A percentile compares a stretch with the other conserved stretches of the same genome.
phyloP scores from a whole-genome alignment of 1,140 invertebrate genomes.

The Sinella curviseta region DNA sequence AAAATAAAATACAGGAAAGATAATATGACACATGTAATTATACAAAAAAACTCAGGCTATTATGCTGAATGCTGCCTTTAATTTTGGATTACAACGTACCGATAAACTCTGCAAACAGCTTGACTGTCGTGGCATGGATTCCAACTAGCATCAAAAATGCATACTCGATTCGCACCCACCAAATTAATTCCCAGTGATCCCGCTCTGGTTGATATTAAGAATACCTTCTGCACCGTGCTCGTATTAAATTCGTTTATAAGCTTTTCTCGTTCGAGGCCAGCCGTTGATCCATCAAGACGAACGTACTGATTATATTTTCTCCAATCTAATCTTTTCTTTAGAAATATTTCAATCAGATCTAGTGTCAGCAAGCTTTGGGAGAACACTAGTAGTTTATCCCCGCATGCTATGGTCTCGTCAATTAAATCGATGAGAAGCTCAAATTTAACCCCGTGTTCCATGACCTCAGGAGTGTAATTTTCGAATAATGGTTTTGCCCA shows the following conservation, averaged over 20 bases:
- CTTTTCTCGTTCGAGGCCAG: constrained; percentile 88
- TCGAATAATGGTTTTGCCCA: constrained; percentile 79
- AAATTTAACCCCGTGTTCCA: constrained; percentile 95
- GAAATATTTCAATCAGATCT: constrained; percentile 94
- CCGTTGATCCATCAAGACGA: constrained; percentile 91
- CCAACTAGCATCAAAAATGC: constrained; percentile 95
- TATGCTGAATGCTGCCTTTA: too few relatives aligned
- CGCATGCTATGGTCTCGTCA: constrained; percentile 79
- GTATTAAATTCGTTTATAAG: constrained; percentile 97
- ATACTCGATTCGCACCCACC: constrained; percentile 92
- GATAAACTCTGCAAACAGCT: constrained; percentile 95
- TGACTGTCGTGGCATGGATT: constrained; percentile 99
- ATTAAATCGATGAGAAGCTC: constrained; percentile 90
- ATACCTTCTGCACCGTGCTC: constrained; percentile 82
- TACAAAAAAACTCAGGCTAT: background rate
- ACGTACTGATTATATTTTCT: constrained; percentile 49
- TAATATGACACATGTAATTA: background rate
- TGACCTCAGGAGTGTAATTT: constrained; percentile 80
- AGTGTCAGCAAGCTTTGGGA: constrained; percentile 91
- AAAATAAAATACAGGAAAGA: constrained; percentile 32
- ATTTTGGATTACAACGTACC: constrained; percentile 55
- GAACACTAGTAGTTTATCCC: constrained; percentile 92
- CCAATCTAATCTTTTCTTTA: constrained; percentile 65
- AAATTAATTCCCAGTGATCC: constrained; percentile 97
- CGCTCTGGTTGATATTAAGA: constrained; percentile 95